phyloP scores from a whole-genome alignment of 2,797 vertebrate species.

The Naso thynnoides region DNA sequence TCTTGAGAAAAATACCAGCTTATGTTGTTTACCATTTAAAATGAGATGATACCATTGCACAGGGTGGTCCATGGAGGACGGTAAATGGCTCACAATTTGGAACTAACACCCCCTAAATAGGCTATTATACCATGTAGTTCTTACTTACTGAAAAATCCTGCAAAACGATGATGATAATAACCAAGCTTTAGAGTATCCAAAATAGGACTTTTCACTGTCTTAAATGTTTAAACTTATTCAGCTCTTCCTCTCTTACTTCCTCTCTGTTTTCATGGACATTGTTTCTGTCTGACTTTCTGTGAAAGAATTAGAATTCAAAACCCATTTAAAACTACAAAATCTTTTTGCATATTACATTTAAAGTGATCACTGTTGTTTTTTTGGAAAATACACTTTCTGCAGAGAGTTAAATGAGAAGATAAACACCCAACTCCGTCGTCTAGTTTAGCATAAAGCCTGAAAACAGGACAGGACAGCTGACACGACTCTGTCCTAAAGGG shows the following conservation, averaged over 20 bases:
- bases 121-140: conserved; percentile 35
- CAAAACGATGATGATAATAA: conserved; percentile 15
- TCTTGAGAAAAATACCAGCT: conserved; percentile 28
- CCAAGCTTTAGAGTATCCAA: conserved; percentile 10
- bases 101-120: conserved; percentile 41
- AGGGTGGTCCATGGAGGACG: conserved; percentile 20
- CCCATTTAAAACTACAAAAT: conserved; percentile 8
- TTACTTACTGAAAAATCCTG: conserved; percentile 32
- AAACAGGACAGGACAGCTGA: neutral
- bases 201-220: conserved; percentile 10
- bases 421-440: neutral
- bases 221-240: neutral
- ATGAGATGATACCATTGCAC: conserved; percentile 21
- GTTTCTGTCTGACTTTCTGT: conserved; percentile 3
- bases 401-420: neutral
- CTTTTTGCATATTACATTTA: neutral
- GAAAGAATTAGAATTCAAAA: conserved; percentile 21
- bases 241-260: conserved; percentile 10
- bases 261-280: neutral
- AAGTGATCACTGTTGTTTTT: neutral
- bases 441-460: neutral
- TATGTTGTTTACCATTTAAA: conserved; percentile 44
- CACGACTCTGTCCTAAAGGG: neutral
- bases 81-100: conserved; percentile 35
- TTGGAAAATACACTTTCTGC: neutral